A percentile compares a stretch with the other conserved stretches of the same genome.
Evolutionary conservation across 2,113 vertebrate species (phyloP).

Genomic region (Gasterosteus nipponicus): DNA sequence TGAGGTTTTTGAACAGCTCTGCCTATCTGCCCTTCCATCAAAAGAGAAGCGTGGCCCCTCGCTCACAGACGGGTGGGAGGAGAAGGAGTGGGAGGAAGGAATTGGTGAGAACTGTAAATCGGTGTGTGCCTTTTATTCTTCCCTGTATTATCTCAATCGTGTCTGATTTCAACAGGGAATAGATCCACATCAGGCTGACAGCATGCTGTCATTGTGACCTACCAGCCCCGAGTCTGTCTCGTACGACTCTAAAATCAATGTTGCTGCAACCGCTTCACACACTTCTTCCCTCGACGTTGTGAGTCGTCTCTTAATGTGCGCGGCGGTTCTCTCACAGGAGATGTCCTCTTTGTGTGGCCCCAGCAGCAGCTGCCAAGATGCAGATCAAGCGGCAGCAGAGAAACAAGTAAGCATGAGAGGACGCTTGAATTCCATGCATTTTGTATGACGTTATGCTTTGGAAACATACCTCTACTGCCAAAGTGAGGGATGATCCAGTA

Average conservation of each 20-base stretch:
- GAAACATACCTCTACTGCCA: background rate
- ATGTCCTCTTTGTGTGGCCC: conserved; percentile 73
- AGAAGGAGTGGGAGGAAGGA: conserved; percentile 10
- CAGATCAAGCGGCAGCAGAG: conserved; percentile 24
- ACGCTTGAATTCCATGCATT: background rate
- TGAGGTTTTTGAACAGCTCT: background rate
- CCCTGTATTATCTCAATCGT: background rate
- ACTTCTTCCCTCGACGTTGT: conserved; percentile 6
- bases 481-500: background rate
- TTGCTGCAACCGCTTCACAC: background rate
- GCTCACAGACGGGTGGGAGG: background rate
- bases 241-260: conserved; percentile 8
- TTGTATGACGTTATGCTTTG: background rate
- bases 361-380: conserved; percentile 47
- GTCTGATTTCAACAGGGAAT: background rate
- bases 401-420: conserved; percentile 46
- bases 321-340: conserved; percentile 19
- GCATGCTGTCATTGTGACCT: background rate
- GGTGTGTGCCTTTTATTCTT: background rate
- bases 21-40: background rate
- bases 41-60: background rate
- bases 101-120: conserved; percentile 10
- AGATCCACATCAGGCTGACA: conserved; percentile 2
- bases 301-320: conserved; percentile 1
- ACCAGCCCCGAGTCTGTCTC: conserved; percentile 6